Conservation (phyloP, 2,113 vertebrate genomes). For the Sander vitreus region DNA sequence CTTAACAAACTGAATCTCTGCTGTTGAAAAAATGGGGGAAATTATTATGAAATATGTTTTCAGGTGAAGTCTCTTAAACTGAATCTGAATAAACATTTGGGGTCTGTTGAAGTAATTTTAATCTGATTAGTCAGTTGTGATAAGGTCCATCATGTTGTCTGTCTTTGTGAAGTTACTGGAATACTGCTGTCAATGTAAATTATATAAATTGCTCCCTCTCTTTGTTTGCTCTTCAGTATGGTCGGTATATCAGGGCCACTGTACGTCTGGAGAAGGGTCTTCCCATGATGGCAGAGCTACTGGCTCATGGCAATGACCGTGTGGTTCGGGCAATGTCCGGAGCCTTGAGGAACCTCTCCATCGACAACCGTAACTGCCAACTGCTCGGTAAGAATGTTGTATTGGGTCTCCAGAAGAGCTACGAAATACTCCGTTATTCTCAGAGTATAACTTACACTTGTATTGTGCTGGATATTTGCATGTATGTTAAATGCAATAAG, state of each 20-base stretch:
- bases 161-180: neutral
- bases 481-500: neutral
- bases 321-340: conserved; percentile 95
- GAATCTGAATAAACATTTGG: neutral
- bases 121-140: neutral
- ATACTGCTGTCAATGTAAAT: neutral
- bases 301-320: conserved; percentile 90
- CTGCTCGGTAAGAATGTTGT: conserved; percentile 88
- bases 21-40: neutral
- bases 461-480: neutral
- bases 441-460: neutral
- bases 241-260: conserved; percentile 91
- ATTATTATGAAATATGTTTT: neutral
- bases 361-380: conserved; percentile 93
- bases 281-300: conserved; percentile 92
- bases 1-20: neutral
- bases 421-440: neutral
- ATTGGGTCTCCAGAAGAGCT: neutral
- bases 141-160: neutral
- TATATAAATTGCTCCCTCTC: neutral
- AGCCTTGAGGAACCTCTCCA: conserved; percentile 94
- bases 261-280: conserved; percentile 96
- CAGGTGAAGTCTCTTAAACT: neutral
- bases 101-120: neutral
- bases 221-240: conserved; percentile 84